phyloP scores from a whole-genome alignment of 2,888 invertebrate genomes.

The Volucella zonaria region DNA sequence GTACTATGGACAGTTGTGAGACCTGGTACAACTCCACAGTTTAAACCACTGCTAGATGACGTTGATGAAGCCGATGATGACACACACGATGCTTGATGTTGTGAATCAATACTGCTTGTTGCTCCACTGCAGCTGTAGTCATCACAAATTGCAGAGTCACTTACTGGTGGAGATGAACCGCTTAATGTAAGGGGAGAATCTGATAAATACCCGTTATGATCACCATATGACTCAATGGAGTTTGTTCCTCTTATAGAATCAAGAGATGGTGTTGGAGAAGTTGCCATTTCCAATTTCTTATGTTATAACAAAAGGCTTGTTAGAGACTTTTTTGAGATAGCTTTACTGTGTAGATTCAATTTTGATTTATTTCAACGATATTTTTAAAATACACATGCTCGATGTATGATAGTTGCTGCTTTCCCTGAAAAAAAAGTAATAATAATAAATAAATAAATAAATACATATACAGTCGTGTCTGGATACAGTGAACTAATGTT shows the following conservation, averaged over 20 bases:
- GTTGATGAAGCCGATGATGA: conserved; percentile 80
- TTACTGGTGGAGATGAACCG: conserved; percentile 93
- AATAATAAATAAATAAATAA: neutral
- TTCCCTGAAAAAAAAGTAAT: conserved; percentile 21
- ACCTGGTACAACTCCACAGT: conserved; percentile 82
- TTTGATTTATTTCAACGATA: conserved; percentile 9
- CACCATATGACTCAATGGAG: conserved; percentile 93
- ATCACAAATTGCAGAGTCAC: conserved; percentile 92
- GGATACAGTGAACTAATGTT: no score
- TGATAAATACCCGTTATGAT: conserved; percentile 90
- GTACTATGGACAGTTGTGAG: conserved; percentile 44
- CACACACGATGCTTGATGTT: conserved; percentile 80
- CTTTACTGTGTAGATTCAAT: conserved; percentile 13
- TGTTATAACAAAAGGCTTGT: neutral
- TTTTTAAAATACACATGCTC: conserved; percentile 33
- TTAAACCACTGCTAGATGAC: conserved; percentile 83
- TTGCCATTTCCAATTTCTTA: conserved; percentile 88
- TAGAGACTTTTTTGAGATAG: conserved; percentile 1
- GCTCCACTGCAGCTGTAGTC: conserved; percentile 83
- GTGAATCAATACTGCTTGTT: conserved; percentile 79
- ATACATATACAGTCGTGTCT: no score
- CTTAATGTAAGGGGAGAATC: conserved; percentile 92
- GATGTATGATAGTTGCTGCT: neutral
- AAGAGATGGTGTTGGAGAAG: conserved; percentile 93
- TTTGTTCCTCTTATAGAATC: conserved; percentile 94